Conservation (phyloP, 2,888 invertebrate species). For the Drosophila pseudotakahashii region DNA sequence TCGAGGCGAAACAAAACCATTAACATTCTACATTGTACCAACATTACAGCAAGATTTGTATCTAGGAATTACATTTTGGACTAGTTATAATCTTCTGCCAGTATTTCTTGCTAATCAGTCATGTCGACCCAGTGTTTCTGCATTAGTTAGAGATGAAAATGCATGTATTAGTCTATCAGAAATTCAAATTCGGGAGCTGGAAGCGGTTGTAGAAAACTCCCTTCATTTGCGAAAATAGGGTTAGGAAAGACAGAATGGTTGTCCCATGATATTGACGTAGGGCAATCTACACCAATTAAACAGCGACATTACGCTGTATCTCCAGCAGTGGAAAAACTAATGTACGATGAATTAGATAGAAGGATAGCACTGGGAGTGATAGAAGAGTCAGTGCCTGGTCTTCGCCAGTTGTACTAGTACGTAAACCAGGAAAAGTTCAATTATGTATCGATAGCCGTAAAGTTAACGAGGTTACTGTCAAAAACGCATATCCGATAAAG, state of each 20-base stretch:
- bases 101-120: background rate
- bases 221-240: background rate
- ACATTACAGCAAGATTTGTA: background rate
- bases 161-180: background rate
- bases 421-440: background rate
- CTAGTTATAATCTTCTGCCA: background rate
- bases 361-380: background rate
- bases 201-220: background rate
- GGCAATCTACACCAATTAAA: background rate
- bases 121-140: background rate
- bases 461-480: background rate
- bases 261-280: background rate
- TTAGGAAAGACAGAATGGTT: background rate
- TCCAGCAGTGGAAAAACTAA: background rate
- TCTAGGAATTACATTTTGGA: slow-evolving; percentile 1
- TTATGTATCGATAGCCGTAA: background rate
- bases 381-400: background rate
- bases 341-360: background rate
- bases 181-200: background rate
- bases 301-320: background rate
- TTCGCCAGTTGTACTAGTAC: background rate
- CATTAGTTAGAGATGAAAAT: background rate
- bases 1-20: background rate
- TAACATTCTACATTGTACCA: background rate
- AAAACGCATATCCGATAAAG: background rate